A percentile compares a stretch with the other conserved stretches of the same genome.
These are phyloP conservation scores for Pseudanteris insignis DNA, from an alignment of 2,888 invertebrate genomes.

Conservation along the genomic window DNA sequence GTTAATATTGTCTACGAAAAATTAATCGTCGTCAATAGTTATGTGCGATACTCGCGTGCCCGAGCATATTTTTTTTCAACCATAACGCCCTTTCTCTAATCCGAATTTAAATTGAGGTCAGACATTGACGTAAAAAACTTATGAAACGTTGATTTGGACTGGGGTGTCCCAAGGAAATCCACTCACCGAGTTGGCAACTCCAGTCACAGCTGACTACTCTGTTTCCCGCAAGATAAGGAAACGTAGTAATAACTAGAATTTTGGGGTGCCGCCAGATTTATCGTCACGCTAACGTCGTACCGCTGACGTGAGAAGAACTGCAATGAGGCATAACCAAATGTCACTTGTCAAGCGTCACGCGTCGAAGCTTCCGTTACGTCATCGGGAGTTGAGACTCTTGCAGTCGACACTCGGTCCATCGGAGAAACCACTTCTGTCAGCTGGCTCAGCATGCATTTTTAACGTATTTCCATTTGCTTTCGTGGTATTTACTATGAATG, in stretches of 20 bases:
- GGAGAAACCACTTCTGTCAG: conserved; percentile 29
- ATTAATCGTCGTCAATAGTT: conserved; percentile 40
- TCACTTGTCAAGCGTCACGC: conserved; percentile 47
- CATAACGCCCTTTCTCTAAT: too few species aligned
- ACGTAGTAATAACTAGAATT: conserved; percentile 51
- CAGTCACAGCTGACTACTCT: conserved; percentile 39
- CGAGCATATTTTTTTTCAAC: too few species aligned
- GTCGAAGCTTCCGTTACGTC: conserved; percentile 30
- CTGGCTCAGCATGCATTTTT: too few species aligned
- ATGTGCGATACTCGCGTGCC: too few species aligned
- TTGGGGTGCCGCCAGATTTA: conserved; percentile 54
- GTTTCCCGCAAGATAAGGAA: conserved; percentile 34
- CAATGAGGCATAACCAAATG: conserved; percentile 52
- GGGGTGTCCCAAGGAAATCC: too few species aligned
- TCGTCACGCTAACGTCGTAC: conserved; percentile 49
- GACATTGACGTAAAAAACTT: too few species aligned
- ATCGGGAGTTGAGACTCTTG: conserved; percentile 15
- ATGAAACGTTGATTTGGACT: too few species aligned
- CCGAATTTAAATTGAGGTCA: too few species aligned
- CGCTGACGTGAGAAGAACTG: conserved; percentile 54
- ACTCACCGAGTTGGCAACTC: conserved; percentile 21
- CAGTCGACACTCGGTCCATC: conserved; percentile 14
- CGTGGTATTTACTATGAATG: conserved; percentile 27
- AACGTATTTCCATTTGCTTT: conserved; percentile 7
- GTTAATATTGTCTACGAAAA: too few species aligned